Evolutionary conservation across 30 jellyfish, hydroid and myxozoan species (phyloP), one percentile per base, ranked within the genome.

Genomic region (Mastigias papua): DNA sequence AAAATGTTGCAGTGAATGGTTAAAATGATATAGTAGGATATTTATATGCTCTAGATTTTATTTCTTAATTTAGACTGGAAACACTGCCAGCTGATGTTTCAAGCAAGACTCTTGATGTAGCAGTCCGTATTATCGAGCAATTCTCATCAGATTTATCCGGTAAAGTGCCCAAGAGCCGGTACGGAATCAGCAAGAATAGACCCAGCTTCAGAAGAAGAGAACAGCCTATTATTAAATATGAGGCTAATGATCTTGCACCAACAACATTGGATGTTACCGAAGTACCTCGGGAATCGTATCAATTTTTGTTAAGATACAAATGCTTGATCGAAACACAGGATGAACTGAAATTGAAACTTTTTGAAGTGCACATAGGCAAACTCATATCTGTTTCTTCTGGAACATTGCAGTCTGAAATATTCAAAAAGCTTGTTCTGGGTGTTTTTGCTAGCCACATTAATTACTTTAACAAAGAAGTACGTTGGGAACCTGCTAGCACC

Each of bases 241-340:
- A 79, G 19, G 81, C 76, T 29, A 71, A 27, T 25, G 82, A 85
- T 20, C 48, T 29, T 17, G 34, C 76, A 26, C 9, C 50, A 3
- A 25, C 26, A 32, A n/a, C 74, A 0, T 64, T 23, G 2, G 94
- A 85, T 61, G n/a, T 27, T 30, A 51, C 74, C 2, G 94, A 85
- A 51, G 80, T 58, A n/a, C 23, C 76, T 22, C 29, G 34, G 42
- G 94, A 85, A 2, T 1, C 81, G 32, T 73, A 28, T 37, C 67
- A 48, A 5, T 85, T 85, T 77, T 26, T 85, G 76, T 86, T 34
- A 21, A 73, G 57, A 72, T 85, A 85, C 94, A 85, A 75, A 27
- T 16, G 49, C 77, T 49, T 85, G 10, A 73, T 35, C 34, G 63
- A 9, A 23, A 51, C 82, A 17, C 78, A 85, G 21, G 48, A 73